Conservation (phyloP, 2,113 vertebrate species). For the Centropristis striata region DNA sequence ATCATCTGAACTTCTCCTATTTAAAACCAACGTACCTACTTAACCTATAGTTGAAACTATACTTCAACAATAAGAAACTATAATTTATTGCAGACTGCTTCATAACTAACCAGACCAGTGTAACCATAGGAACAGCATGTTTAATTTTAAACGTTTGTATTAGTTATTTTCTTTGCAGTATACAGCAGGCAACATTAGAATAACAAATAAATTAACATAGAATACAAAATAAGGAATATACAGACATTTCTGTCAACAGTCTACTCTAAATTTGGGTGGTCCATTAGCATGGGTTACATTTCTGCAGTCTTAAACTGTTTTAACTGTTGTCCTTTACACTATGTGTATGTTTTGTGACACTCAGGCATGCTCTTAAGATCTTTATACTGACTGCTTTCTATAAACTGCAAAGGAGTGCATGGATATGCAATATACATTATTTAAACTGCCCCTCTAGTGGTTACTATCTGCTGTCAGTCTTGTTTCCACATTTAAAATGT, state of each 20-base stretch:
- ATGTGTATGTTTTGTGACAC: conserved; percentile 51
- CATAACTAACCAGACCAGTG: conserved; percentile 13
- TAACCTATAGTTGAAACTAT: not conserved
- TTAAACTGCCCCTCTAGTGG: conserved; percentile 49
- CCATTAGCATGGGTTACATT: conserved; percentile 55
- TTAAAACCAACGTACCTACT: not conserved
- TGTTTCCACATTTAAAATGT: conserved; percentile 47
- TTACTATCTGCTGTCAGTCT: conserved; percentile 18
- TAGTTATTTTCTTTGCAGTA: conserved; percentile 64
- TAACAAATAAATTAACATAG: conserved; percentile 76
- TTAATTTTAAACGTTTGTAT: conserved; percentile 64
- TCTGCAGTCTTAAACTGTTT: conserved; percentile 45
- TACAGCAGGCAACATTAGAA: conserved; percentile 72
- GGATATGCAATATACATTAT: conserved; percentile 37
- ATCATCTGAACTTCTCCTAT: not conserved
- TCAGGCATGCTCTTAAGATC: conserved; percentile 59
- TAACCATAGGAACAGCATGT: conserved; percentile 52
- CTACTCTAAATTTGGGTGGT: conserved; percentile 62
- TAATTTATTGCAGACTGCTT: conserved; percentile 7
- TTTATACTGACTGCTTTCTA: conserved; percentile 48
- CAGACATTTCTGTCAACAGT: conserved; percentile 73
- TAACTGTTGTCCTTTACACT: conserved; percentile 49
- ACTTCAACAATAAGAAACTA: too few relatives aligned
- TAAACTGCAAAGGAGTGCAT: conserved; percentile 32
- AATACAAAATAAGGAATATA: conserved; percentile 69